Base-by-base conservation (phyloP, 2,113 vertebrate species). In the Gymnorhina tibicen region DNA sequence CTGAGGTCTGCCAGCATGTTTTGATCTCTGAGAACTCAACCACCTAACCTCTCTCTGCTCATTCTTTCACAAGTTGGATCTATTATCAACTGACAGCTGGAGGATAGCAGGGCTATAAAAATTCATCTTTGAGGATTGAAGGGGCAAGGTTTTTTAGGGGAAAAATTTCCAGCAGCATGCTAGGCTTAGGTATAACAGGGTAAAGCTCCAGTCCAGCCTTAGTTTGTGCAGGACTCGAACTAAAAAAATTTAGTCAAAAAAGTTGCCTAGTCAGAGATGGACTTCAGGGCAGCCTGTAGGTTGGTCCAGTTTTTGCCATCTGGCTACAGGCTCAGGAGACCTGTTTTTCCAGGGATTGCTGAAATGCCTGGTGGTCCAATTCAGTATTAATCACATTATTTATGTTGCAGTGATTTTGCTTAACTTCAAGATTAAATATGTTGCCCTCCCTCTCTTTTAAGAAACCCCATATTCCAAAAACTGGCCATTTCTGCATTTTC, bases 181-280 rank as follows among this genome's bases (percentile, higher is more conserved):
- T 19, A 28, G 22, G 35, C 15, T 39, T 15, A 28, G 75, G 63
- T 70, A 56, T 15, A 47, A 10, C 0, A 1, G 22, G 32, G 16
- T 14, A 70, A 64, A 83, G 23, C 23, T 93, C 30, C 52, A 73
- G 19, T 67, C 32, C 9, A 3, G 6, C 53, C 24, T 30, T 17
- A 12, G 18, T 52, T 75, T 42, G 35, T 78, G 47, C 16, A 37
- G 26, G 37, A 28, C 55, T 74, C 0, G 0, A 70, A 50, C 27
- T 87, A 50, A 86, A 76, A 47, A 55, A 42, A 7, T 6, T 49
- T 58, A 27, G 46, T 39, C 39, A 39, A 39, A 39, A 39, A 39
- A 12, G 11, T 37, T 69, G 19, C 24, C 33, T 59, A 66, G 42
- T 80, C 27, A 58, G 70, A 80, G 44, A 17, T 23, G 22, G 60